phyloP scores from a whole-genome alignment of 2,797 vertebrate species.

The Halcyon leucocephala region DNA sequence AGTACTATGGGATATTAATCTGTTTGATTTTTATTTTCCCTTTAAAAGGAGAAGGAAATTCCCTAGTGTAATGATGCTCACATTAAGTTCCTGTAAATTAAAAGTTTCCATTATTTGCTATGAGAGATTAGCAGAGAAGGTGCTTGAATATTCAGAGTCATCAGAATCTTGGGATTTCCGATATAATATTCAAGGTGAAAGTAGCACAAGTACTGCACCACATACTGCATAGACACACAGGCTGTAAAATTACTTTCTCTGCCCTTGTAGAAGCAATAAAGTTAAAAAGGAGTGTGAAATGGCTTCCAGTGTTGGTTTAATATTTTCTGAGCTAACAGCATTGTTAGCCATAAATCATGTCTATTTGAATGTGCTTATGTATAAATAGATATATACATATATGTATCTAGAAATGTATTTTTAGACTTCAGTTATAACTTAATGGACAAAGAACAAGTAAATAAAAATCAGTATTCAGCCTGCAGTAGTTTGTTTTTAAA shows the following conservation, averaged over 20 bases:
- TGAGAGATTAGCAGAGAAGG: background rate
- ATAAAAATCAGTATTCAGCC: background rate
- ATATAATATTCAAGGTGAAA: background rate
- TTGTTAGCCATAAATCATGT: background rate
- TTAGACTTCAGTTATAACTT: background rate
- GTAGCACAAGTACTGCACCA: background rate
- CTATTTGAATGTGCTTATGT: background rate
- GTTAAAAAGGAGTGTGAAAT: background rate
- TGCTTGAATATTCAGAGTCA: background rate
- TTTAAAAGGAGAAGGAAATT: background rate
- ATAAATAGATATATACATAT: background rate
- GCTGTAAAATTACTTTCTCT: background rate
- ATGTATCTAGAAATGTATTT: background rate
- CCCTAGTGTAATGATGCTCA: background rate
- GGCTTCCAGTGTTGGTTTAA: background rate
- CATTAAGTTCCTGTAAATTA: background rate
- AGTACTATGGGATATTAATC: background rate
- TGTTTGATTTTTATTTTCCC: background rate
- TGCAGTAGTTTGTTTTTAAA: background rate
- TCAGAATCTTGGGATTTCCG: background rate
- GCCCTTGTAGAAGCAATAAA: background rate
- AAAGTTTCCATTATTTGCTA: background rate
- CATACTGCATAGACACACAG: background rate
- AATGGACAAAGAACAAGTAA: background rate
- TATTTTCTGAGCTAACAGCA: background rate